Evolutionary conservation across 1,140 invertebrate species (phyloP), one percentile per base, ranked within the genome.

Genomic region (Zaprionus kolodkinae): DNA sequence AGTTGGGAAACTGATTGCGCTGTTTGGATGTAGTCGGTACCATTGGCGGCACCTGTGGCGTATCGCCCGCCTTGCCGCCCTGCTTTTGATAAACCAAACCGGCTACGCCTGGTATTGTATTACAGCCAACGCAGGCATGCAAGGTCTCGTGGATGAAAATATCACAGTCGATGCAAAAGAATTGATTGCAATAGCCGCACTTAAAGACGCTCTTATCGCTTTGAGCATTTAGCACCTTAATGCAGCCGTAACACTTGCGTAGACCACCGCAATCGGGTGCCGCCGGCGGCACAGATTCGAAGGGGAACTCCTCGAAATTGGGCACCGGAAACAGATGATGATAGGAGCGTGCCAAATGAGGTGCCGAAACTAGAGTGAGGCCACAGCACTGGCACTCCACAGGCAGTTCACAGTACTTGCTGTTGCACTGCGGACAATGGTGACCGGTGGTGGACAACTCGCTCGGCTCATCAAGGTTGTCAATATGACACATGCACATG

Each of bases 351-450:
- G 99, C 98, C 43, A 99, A 94, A 94, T 99, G 99, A 13, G 98
- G 98, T 11, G 99, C 98, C 6, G 98, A 99, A 4, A 99, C 98
- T n/a, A 99, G 93, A 3, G 98, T 99, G 27, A 99, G 94, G 11
- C 97, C 97, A 94, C 99, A 99, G 12, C 97, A 96, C 91, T 96
- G 95, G 92, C 99, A 99, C 93, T 99, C 99, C 1, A 98, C 97
- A 0, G 99, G 99, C 73, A 99, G 94, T 92, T 99, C 98, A 93
- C 99, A 99, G 93, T 99, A 99, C 94, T 99, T 99, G 92, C 97
- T 97, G 71, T 96, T 95, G 93, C 99, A 99, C 91, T 99, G 98
- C 25, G 98, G 98, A 93, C 98, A 99, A 84, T 98, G 96, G 92
- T 99, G 99, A 3, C 98, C 98, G 13, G 94, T 95, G 38, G 95